Base-by-base conservation (phyloP, 2,888 invertebrate species). In the Caenorhabditis sinica region DNA sequence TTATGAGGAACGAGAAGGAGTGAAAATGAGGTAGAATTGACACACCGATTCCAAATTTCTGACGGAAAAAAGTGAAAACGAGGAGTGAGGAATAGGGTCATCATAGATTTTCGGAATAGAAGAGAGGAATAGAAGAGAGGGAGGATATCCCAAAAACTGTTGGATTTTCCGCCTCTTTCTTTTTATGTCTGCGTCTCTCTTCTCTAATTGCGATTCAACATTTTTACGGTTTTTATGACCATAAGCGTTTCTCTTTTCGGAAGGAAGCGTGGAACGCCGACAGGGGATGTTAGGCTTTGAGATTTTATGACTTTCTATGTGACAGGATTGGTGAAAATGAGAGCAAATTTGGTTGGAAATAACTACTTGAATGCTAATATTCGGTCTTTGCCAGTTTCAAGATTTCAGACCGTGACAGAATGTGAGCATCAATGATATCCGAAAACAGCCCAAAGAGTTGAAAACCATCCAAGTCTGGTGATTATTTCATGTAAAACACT, bases 111-210 rank as follows among this genome's bases (percentile, higher is more conserved):
- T 20, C 49, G 49, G 20, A 49, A 20, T n/a, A n/a, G n/a, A n/a
- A n/a, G n/a, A n/a, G 20, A 20, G 11, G 20, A 49, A 49, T 1
- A 1, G 8, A 20, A 11, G 20, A 20, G 20, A 20, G 20, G 8
- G 49, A 49, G 72, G 63, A 74, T 74, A 74, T 74, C 63, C 72
- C 61, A 60, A 51, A n/a, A 68, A 58, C 56, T 58, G 56, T 28
- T 25, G 30, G 60, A 33, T 60, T 60, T 58, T 58, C 40, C 15
- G 28, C 28, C 28, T 25, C 25, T 25, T 28, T 58, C 58, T 58
- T 13, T 40, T 2, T 6, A 40, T 49, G 49, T 49, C 49, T 49
- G 49, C 56, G 56, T 58, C 56, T 58, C 56, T 49, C 53, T 9
- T 53, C 23, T 53, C 53, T 15, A 6, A 9, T 28, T 8, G 6